Evolutionary conservation across 1,140 invertebrate genomes (phyloP).

Genomic region (Sitophilus oryzae): DNA sequence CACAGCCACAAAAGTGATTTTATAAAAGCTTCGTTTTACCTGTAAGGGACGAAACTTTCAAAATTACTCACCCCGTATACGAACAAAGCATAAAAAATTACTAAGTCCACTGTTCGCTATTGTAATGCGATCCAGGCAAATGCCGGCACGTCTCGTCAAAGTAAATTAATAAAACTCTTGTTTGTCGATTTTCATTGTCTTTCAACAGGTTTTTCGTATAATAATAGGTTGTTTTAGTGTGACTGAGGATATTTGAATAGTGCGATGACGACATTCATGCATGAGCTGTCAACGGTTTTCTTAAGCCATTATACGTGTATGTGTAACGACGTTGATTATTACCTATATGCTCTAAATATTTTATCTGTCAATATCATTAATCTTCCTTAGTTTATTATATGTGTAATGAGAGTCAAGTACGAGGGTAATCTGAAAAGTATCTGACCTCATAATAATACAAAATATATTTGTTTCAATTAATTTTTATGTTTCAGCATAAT

Average conservation of each 20-base stretch:
- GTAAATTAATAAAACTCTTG: background rate
- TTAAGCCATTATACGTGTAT: background rate
- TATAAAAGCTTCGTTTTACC: background rate
- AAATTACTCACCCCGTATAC: too few relatives aligned
- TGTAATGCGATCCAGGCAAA: constrained; percentile 15
- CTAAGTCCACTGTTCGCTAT: too few relatives aligned
- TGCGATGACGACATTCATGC: background rate
- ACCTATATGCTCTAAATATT: background rate
- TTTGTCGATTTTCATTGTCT: background rate
- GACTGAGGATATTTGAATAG: background rate
- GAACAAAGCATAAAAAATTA: too few relatives aligned
- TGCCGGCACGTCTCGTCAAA: constrained; percentile 12
- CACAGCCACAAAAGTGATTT: background rate
- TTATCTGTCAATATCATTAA: background rate
- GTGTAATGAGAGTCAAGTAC: background rate
- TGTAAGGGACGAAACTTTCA: too few relatives aligned
- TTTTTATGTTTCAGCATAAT: too few relatives aligned
- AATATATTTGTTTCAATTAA: background rate
- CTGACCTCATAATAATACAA: background rate
- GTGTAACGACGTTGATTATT: background rate
- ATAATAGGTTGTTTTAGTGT: background rate
- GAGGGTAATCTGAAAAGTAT: background rate
- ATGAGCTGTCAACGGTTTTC: background rate
- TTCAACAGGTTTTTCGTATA: background rate
- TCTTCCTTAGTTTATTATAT: background rate